Evolutionary conservation across 2,888 invertebrate species (phyloP).

Genomic region (Acrobasis consociella): DNA sequence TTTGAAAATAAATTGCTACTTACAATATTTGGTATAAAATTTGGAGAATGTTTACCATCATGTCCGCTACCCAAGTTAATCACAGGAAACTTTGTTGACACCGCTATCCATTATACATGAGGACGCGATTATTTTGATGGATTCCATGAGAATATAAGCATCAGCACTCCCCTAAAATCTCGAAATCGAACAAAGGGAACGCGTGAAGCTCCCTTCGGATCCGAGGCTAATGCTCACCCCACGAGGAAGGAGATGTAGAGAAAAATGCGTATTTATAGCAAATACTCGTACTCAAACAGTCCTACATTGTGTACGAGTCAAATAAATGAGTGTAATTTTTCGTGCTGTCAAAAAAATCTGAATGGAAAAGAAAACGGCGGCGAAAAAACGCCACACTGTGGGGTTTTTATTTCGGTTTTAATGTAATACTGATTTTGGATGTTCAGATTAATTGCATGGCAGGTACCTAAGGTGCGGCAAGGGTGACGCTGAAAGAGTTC

Average conservation of each 20-base stretch:
- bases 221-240: constrained; percentile 79
- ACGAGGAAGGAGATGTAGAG: constrained; percentile 80
- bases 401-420: constrained; percentile 79
- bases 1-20: constrained; percentile 11
- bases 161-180: constrained; percentile 80
- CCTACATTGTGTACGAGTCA: constrained; percentile 83
- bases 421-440: constrained; percentile 82
- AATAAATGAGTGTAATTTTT: constrained; percentile 83
- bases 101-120: constrained; percentile 74
- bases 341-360: constrained; percentile 83
- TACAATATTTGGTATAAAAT: background rate
- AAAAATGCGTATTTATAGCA: constrained; percentile 84
- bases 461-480: constrained; percentile 74
- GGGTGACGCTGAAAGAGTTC: constrained; percentile 82
- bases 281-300: constrained; percentile 84
- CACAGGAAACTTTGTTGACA: constrained; percentile 68
- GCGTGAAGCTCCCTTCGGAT: constrained; percentile 76
- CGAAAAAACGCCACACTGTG: constrained; percentile 76
- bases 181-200: constrained; percentile 79
- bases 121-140: constrained; percentile 79
- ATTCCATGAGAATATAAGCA: constrained; percentile 76
- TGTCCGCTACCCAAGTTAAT: constrained; percentile 53
- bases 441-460: constrained; percentile 80
- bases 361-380: constrained; percentile 80
- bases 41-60: constrained; percentile 20